Evolutionary conservation across 1,140 invertebrate genomes (phyloP), one percentile per base, ranked within the genome.

Genomic region (Zaprionus lachaisei): DNA sequence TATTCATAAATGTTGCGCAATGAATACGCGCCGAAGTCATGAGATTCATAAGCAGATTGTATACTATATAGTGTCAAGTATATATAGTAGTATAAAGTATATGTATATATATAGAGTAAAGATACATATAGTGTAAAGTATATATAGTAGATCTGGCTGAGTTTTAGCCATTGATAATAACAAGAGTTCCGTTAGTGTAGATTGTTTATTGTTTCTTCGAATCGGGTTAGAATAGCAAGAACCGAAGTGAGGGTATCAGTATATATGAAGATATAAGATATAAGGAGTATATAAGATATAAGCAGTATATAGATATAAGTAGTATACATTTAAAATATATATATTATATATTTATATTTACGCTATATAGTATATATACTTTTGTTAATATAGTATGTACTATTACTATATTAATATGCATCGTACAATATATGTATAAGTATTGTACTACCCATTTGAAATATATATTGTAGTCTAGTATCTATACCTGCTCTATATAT

Each of bases 1-100:
- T 20, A 56, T 12, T 5, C 69, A 72, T 66, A 72, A 66, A 72
- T 66, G 14, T 66, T 24, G 47, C 1, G 6, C 24, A 68, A 58
- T 73, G 20, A 31, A 60, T 51, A 7, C 38, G 12, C 17, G 34
- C 28, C 28, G 7, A 56, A 63, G 57, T 69, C 58, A 62, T 47
- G 65, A 22, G 28, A 61, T 69, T 47, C n/a, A n/a, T 17, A 17
- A 22, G 22, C 20, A 22, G 11, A 49, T 49, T 6, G 11, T 22
- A 11, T 22, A 22, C 9, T 49, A 49, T 51, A 51, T 14, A 22
- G 7, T 12, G 22, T 51, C 2, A 7, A 49, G 9, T 22, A 11
- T 11, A 22, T 9, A 20, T 24, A 12, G 4, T 14, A 22, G 7
- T 12, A 5, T 51, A 14, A 7, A 49, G 9, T 9, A 20, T 22